A percentile compares a stretch with the other conserved stretches of the same genome.
Conservation (phyloP, 2,113 vertebrate genomes). For the Seriola dumerili region DNA sequence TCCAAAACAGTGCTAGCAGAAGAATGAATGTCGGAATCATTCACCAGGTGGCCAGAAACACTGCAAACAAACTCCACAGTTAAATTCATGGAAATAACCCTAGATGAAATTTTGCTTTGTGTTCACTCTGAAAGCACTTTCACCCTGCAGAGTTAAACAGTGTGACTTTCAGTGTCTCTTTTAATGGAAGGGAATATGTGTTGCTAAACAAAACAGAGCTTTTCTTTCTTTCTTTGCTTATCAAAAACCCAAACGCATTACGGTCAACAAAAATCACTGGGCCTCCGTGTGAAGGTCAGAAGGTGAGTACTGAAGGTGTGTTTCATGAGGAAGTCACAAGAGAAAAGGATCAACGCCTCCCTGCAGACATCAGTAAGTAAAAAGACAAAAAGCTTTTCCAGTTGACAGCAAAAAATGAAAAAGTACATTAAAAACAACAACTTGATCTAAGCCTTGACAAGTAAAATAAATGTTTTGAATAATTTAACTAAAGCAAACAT, state of each 20-base stretch:
- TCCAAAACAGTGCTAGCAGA: too few relatives aligned
- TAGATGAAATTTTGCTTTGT: too few relatives aligned
- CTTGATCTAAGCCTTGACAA: conserved; percentile 89
- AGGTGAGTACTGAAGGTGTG: neutral
- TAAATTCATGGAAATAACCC: too few relatives aligned
- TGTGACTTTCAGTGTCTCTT: neutral
- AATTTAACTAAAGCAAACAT: conserved; percentile 92
- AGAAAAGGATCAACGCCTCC: neutral
- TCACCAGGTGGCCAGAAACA: too few relatives aligned
- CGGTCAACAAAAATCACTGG: neutral
- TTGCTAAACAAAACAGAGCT: neutral
- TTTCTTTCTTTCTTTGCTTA: neutral
- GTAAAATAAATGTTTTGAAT: conserved; percentile 91
- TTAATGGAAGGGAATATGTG: neutral
- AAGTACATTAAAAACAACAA: conserved; percentile 76
- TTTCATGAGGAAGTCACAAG: too few relatives aligned
- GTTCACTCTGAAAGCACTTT: too few relatives aligned
- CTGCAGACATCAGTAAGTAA: conserved; percentile 1
- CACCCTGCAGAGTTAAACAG: neutral
- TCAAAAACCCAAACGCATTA: neutral
- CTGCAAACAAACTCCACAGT: too few relatives aligned
- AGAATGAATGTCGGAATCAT: too few relatives aligned
- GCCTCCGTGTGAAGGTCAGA: too few relatives aligned
- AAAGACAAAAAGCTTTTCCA: conserved; percentile 33
- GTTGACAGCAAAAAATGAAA: conserved; percentile 7